phyloP scores from a whole-genome alignment of 1,140 invertebrate species.

The Calliphora vicina region DNA sequence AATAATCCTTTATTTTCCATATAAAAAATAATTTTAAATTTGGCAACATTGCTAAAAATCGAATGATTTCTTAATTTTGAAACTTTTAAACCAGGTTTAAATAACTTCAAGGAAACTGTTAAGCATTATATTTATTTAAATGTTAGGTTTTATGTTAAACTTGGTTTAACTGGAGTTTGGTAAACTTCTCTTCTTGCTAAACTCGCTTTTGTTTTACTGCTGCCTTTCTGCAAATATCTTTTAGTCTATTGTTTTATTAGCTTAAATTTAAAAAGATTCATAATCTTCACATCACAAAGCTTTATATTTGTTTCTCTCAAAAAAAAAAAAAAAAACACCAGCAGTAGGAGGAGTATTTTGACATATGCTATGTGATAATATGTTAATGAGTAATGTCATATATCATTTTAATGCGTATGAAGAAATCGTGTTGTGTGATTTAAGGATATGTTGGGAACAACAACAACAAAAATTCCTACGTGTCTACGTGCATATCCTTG shows the following conservation, averaged over 20 bases:
- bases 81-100: too few species aligned
- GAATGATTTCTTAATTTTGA: too few species aligned
- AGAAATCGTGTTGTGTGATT: not conserved
- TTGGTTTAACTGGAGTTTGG: not conserved
- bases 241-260: slow-evolving; percentile 6
- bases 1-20: too few species aligned
- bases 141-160: too few species aligned
- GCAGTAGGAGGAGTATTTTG: slow-evolving; percentile 48
- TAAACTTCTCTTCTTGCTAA: not conserved
- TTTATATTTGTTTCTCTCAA: too few species aligned
- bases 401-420: slow-evolving; percentile 54
- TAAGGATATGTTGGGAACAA: not conserved
- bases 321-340: too few species aligned
- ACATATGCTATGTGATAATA: slow-evolving; percentile 63
- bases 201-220: not conserved
- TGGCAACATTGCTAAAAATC: too few species aligned
- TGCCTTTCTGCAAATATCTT: not conserved
- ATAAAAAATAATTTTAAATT: not conserved
- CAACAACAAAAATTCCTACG: slow-evolving; percentile 44
- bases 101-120: too few species aligned
- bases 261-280: not conserved
- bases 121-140: not conserved
- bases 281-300: slow-evolving; percentile 43
- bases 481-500: slow-evolving; percentile 60
- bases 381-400: slow-evolving; percentile 62